phyloP scores from a whole-genome alignment of 2,888 invertebrate species.

The Frankliniella intonsa region DNA sequence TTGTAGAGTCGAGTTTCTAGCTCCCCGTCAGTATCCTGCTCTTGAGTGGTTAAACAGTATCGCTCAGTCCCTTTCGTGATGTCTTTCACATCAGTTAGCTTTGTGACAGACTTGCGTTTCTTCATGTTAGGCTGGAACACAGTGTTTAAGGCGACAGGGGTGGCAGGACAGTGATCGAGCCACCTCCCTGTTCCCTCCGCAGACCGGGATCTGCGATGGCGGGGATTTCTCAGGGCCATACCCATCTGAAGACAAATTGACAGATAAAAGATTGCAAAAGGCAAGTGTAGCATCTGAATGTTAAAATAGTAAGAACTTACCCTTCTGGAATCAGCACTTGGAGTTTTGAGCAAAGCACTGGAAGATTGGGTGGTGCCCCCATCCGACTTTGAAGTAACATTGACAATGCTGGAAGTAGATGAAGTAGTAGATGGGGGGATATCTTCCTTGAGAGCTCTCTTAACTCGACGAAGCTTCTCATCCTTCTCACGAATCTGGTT shows the following conservation, averaged over 20 bases:
- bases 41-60: slow-evolving; percentile 90
- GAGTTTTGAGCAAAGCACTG: neutral
- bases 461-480: slow-evolving; percentile 57
- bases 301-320: neutral
- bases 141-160: slow-evolving; percentile 78
- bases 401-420: neutral
- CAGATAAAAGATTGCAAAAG: neutral
- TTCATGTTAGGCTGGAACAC: slow-evolving; percentile 81
- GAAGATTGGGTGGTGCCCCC: slow-evolving; percentile 30
- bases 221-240: slow-evolving; percentile 62
- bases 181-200: slow-evolving; percentile 64
- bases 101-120: slow-evolving; percentile 76
- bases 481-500: slow-evolving; percentile 58
- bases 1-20: slow-evolving; percentile 89
- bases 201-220: slow-evolving; percentile 77
- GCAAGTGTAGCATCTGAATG: neutral
- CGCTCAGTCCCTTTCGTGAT: slow-evolving; percentile 68
- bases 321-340: slow-evolving; percentile 3
- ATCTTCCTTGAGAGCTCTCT: slow-evolving; percentile 55
- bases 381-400: slow-evolving; percentile 8
- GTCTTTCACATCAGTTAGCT: slow-evolving; percentile 70
- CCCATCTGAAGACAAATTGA: slow-evolving; percentile 52
- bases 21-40: slow-evolving; percentile 86
- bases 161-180: slow-evolving; percentile 83
- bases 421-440: slow-evolving; percentile 37